These are phyloP conservation scores for Orussus abietinus DNA, from an alignment of 1,140 invertebrate genomes.

Conservation along the genomic window DNA sequence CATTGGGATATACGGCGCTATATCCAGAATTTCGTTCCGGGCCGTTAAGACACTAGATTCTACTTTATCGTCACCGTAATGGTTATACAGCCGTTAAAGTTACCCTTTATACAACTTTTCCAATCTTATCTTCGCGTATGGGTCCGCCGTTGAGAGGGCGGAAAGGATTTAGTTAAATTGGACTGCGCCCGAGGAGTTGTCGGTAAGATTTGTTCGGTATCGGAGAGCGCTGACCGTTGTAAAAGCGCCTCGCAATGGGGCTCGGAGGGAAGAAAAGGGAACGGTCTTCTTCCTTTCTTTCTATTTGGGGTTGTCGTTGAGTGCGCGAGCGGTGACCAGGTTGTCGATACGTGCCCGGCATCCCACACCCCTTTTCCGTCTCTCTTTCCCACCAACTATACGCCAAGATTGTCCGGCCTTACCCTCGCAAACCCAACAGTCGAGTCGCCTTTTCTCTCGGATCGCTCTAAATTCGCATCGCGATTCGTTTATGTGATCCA, in stretches of 20 bases:
- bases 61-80: conserved; percentile 52
- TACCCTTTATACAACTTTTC: conserved; percentile 55
- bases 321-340: conserved; percentile 31
- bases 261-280: conserved; percentile 6
- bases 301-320: conserved; percentile 29
- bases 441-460: conserved; percentile 16
- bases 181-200: conserved; percentile 34
- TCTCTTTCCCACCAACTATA: too few relatives aligned
- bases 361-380: conserved; percentile 14
- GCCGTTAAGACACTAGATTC: conserved; percentile 51
- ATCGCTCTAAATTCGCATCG: too few relatives aligned
- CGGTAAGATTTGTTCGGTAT: conserved; percentile 37
- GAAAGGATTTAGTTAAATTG: conserved; percentile 55
- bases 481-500: too few relatives aligned
- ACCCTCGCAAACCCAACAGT: conserved; percentile 11
- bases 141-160: conserved; percentile 24
- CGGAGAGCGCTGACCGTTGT: conserved; percentile 37
- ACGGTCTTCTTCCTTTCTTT: conserved; percentile 23
- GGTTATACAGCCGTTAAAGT: conserved; percentile 55
- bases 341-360: conserved; percentile 40
- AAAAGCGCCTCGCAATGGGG: conserved; percentile 21
- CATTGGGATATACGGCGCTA: conserved; percentile 44
- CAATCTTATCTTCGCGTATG: conserved; percentile 54
- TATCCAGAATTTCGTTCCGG: conserved; percentile 49
- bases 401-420: too few relatives aligned